A percentile compares a stretch with the other conserved stretches of the same genome.
Conservation (phyloP, 2,888 invertebrate genomes). For the Zygaena filipendulae region DNA sequence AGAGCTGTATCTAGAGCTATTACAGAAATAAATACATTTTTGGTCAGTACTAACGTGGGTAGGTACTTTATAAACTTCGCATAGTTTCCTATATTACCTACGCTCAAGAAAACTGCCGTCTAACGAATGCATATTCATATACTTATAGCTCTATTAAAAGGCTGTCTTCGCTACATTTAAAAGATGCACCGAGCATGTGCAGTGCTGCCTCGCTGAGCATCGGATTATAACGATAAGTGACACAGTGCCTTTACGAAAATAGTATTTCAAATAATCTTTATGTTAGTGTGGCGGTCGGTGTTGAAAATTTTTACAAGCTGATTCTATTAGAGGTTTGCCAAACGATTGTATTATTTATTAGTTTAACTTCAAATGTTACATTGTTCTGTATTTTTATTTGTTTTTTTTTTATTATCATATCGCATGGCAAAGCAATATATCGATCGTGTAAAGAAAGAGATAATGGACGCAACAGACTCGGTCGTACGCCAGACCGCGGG, state of each 20-base stretch:
- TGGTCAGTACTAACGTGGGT: no score
- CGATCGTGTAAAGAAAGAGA: slow-evolving; percentile 48
- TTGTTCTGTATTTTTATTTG: slow-evolving; percentile 16
- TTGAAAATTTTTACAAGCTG: slow-evolving; percentile 43
- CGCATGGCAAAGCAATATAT: slow-evolving; percentile 34
- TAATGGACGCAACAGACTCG: slow-evolving; percentile 36
- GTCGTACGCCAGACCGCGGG: no score
- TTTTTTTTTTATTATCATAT: slow-evolving; percentile 22
- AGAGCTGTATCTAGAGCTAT: no score
- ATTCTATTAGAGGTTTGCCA: slow-evolving; percentile 42
- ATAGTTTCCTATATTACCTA: no score
- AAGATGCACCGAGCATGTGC: slow-evolving; percentile 33
- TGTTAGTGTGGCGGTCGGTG: slow-evolving; percentile 15
- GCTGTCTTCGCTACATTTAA: not conserved
- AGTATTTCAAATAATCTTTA: no score
- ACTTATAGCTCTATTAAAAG: not conserved
- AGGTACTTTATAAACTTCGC: no score
- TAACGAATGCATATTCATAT: no score
- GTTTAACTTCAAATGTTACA: slow-evolving; percentile 17
- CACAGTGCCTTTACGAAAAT: no score
- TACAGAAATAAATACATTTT: no score
- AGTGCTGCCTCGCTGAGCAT: slow-evolving; percentile 25
- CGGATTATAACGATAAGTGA: slow-evolving; percentile 30
- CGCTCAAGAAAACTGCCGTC: no score
- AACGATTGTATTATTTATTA: no score